phyloP scores from a whole-genome alignment of 2,113 vertebrate genomes.

The Oriolus oriolus region DNA sequence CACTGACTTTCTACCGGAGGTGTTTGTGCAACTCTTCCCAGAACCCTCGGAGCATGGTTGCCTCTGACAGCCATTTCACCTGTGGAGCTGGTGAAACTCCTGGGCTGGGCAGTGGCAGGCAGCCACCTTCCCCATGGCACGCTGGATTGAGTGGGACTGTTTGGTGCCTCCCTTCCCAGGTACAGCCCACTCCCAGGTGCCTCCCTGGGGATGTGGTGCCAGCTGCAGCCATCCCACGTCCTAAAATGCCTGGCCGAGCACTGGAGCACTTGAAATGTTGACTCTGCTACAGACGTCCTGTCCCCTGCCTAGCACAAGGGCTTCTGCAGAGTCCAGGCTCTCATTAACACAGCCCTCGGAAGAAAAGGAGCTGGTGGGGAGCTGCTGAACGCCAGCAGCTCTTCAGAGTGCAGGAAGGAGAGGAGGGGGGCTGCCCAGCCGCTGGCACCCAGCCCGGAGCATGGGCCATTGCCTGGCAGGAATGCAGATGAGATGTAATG shows the following conservation, averaged over 20 bases:
- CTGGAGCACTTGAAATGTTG: background rate
- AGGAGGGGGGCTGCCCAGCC: background rate
- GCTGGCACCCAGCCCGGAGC: background rate
- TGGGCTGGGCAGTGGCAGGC: background rate
- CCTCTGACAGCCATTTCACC: background rate
- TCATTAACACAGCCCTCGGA: background rate
- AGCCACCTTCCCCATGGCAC: fast-evolving
- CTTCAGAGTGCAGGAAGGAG: background rate
- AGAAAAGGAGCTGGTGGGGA: background rate
- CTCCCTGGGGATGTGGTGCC: background rate
- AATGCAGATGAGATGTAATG: slow-evolving; percentile 29
- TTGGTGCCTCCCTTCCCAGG: background rate
- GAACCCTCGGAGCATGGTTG: fast-evolving
- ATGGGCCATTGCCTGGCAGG: background rate
- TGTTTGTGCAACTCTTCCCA: background rate
- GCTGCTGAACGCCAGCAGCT: background rate
- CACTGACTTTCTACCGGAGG: background rate
- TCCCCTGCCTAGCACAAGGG: background rate
- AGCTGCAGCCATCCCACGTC: background rate
- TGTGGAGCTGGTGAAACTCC: background rate
- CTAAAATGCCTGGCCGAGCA: background rate
- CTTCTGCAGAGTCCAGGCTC: background rate
- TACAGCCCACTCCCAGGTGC: background rate
- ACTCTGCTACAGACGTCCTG: background rate
- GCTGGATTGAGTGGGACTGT: background rate